Evolutionary conservation across 2,888 invertebrate genomes (phyloP).

Genomic region (Polyommatus iphigenia): DNA sequence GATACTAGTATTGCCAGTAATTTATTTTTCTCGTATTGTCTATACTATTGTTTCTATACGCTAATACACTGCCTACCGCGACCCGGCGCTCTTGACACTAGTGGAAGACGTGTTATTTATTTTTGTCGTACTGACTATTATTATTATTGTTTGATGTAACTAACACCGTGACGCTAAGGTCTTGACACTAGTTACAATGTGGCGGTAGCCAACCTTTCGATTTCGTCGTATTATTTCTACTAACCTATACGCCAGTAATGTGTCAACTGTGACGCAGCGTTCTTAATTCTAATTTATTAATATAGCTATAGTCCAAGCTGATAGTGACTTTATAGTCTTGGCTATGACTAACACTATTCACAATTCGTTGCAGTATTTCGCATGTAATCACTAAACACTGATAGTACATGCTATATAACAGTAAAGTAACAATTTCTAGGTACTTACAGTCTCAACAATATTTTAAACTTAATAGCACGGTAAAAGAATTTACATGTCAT

Average conservation of each 20-base stretch:
- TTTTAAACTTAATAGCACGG: neutral
- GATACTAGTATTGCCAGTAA: no score
- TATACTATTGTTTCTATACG: no score
- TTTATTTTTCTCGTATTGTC: no score
- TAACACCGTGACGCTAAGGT: neutral
- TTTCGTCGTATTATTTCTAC: neutral
- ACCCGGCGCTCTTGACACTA: slow-evolving; percentile 32
- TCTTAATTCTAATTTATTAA: neutral
- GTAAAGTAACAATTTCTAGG: no score
- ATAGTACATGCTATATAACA: no score
- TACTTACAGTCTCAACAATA: neutral
- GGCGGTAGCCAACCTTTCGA: neutral
- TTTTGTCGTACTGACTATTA: neutral
- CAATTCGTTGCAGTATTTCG: neutral
- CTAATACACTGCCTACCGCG: slow-evolving; percentile 35
- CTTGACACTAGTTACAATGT: neutral
- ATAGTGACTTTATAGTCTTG: neutral
- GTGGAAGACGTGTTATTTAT: neutral
- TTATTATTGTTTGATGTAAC: neutral
- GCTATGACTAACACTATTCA: neutral
- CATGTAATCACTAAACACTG: neutral
- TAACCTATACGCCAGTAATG: neutral
- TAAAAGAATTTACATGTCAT: neutral
- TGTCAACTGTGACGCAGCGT: neutral
- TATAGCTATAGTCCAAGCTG: neutral